phyloP scores from a whole-genome alignment of 2,888 invertebrate genomes.

The Ferdinandea cuprea region DNA sequence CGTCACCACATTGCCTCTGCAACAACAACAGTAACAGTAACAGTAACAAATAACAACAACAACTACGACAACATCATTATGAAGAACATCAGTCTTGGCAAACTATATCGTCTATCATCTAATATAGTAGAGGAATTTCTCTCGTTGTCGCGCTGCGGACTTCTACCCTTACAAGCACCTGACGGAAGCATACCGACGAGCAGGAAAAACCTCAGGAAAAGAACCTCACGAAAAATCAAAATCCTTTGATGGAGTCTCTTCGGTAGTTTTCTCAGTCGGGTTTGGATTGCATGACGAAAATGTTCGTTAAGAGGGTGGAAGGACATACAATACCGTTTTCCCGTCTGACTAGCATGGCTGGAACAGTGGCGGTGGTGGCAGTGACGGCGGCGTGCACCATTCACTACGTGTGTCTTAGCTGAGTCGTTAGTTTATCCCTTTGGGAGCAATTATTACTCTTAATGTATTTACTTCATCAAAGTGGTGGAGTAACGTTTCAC shows the following conservation, averaged over 20 bases:
- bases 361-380: no score
- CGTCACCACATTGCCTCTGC: slow-evolving; percentile 15
- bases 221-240: slow-evolving; percentile 57
- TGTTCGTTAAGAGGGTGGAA: slow-evolving; percentile 8
- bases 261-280: slow-evolving; percentile 37
- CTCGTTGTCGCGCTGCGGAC: slow-evolving; percentile 2
- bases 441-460: slow-evolving; percentile 75
- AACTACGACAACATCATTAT: slow-evolving; percentile 62
- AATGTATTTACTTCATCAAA: slow-evolving; percentile 74
- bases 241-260: slow-evolving; percentile 59
- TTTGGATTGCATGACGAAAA: slow-evolving; percentile 11
- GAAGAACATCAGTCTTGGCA: slow-evolving; percentile 32
- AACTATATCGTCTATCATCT: slow-evolving; percentile 17
- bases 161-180: no score
- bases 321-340: slow-evolving; percentile 39
- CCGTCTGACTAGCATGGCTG: slow-evolving; percentile 41
- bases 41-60: slow-evolving; percentile 16
- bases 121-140: neutral
- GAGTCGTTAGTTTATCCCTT: slow-evolving; percentile 71
- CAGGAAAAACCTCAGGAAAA: slow-evolving; percentile 28
- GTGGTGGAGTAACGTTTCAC: slow-evolving; percentile 57
- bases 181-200: slow-evolving; percentile 28
- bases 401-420: slow-evolving; percentile 38
- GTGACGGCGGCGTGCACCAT: slow-evolving; percentile 11
- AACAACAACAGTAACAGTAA: slow-evolving; percentile 40